These are phyloP conservation scores for Propsilocerus akamusi DNA, from an alignment of 1,140 invertebrate genomes.

Conservation along the genomic window DNA sequence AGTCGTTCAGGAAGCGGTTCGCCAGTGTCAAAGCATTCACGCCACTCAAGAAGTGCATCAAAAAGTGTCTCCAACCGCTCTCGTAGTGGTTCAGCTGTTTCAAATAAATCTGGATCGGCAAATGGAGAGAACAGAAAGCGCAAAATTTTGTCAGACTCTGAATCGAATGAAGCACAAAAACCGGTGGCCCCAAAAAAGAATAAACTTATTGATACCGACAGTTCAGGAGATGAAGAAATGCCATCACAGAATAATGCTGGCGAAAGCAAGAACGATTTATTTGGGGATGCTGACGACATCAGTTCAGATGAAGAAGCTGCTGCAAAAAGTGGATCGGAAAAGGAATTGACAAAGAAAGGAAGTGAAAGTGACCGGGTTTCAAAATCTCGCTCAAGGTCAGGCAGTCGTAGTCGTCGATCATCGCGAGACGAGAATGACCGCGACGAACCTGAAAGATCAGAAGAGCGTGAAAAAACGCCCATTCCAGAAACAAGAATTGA, in stretches of 20 bases:
- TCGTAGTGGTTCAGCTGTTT: slow-evolving; percentile 12
- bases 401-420: slow-evolving; percentile 17
- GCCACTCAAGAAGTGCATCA: slow-evolving; percentile 24
- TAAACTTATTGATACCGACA: slow-evolving; percentile 32
- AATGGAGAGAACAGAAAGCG: slow-evolving; percentile 20
- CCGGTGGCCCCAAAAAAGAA: slow-evolving; percentile 21
- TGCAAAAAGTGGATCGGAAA: slow-evolving; percentile 22
- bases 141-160: slow-evolving; percentile 18
- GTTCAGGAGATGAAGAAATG: slow-evolving; percentile 12
- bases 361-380: slow-evolving; percentile 18
- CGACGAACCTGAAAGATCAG: slow-evolving; percentile 36
- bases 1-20: slow-evolving; percentile 14
- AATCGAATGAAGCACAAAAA: slow-evolving; percentile 6
- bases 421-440: slow-evolving; percentile 23
- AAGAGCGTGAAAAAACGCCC: slow-evolving; percentile 55
- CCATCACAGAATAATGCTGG: slow-evolving; percentile 17
- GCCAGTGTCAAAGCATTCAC: too few species aligned
- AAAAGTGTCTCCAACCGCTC: slow-evolving; percentile 17
- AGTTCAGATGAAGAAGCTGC: slow-evolving; percentile 59
- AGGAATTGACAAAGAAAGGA: slow-evolving; percentile 16
- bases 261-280: slow-evolving; percentile 62
- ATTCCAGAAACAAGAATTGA: slow-evolving; percentile 86
- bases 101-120: slow-evolving; percentile 15
- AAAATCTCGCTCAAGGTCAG: not conserved
- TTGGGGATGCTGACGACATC: slow-evolving; percentile 86